phyloP scores from a whole-genome alignment of 2,797 vertebrate genomes.

The Vireo griseus region DNA sequence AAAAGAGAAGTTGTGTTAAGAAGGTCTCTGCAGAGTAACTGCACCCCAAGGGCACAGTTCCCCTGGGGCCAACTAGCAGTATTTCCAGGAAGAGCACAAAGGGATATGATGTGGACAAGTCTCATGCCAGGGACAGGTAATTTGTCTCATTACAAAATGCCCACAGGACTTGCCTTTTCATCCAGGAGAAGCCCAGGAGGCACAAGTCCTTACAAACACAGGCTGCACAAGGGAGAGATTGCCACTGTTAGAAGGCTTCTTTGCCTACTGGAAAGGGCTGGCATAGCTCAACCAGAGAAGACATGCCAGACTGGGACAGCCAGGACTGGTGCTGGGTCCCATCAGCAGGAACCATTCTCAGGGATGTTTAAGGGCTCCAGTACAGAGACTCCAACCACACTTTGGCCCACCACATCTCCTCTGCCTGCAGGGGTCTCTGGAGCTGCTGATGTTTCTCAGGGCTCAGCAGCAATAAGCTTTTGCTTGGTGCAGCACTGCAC shows the following conservation, averaged over 20 bases:
- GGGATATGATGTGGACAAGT: neutral
- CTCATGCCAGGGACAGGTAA: neutral
- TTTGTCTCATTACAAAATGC: neutral
- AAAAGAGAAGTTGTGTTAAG: neutral
- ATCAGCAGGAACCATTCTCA: neutral
- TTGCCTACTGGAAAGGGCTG: neutral
- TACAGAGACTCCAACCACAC: neutral
- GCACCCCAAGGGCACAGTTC: neutral
- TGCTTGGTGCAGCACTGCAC: neutral
- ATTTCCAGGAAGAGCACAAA: neutral
- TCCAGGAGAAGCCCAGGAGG: neutral
- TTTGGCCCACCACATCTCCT: neutral
- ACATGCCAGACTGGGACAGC: neutral
- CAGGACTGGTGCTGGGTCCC: neutral
- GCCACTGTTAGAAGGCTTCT: neutral
- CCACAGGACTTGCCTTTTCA: neutral
- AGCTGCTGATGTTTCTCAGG: neutral
- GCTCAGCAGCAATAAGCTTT: neutral
- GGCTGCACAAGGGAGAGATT: neutral
- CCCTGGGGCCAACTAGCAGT: neutral
- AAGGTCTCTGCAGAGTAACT: neutral
- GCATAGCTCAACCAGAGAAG: neutral
- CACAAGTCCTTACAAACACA: neutral
- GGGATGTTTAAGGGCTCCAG: neutral
- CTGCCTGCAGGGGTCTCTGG: neutral